Base-by-base conservation (phyloP, 1,140 invertebrate genomes). In the Neodiprion lecontei region DNA sequence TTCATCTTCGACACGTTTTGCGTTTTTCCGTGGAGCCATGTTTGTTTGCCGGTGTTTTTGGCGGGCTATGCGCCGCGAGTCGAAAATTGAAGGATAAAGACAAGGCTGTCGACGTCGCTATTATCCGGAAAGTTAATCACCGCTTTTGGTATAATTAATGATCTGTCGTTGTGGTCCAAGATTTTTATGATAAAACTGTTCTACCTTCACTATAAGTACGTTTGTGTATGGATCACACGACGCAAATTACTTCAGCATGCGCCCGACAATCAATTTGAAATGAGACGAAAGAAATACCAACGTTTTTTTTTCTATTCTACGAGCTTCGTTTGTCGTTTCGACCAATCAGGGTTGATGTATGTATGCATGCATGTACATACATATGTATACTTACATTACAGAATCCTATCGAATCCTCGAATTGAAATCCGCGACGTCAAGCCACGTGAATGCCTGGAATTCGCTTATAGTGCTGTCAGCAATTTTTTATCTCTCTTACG, bases 1-100 rank as follows among this genome's bases (percentile, higher is more conserved):
- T 47, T 65, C 72, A 12, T 40, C 72, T 10, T 72, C 72, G 7
- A 65, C 72, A 21, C 72, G 14, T 72, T 72, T 72, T 67, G 61
- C 28, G 14, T 61, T 65, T 48, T 72, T 72, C 17, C 72, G 72
- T 53, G 67, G 65, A 47, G 65, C 67, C 23, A n/a, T 72, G 48
- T 50, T 48, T 53, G 17, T 21, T 72, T 72, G 10, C 53, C 48
- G 17, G 40, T 23, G 67, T 23, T 69, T 69, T 69, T 69, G 67
- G 67, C 67, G 67, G 67, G 67, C 67, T 69, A 61, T 17, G 53
- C 53, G 53, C 53, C n/a, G n/a, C 53, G 53, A 17, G 53, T 14
- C n/a, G 53, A 14, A 3, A 61, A 61, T 61, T 61, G n/a, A 61
- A 14, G 5, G n/a, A 5, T 61, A 61, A 61, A 61, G 28, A 40